These are phyloP conservation scores for Lamellibrachia luymesi DNA, from an alignment of 1,140 invertebrate species.

Conservation along the genomic window DNA sequence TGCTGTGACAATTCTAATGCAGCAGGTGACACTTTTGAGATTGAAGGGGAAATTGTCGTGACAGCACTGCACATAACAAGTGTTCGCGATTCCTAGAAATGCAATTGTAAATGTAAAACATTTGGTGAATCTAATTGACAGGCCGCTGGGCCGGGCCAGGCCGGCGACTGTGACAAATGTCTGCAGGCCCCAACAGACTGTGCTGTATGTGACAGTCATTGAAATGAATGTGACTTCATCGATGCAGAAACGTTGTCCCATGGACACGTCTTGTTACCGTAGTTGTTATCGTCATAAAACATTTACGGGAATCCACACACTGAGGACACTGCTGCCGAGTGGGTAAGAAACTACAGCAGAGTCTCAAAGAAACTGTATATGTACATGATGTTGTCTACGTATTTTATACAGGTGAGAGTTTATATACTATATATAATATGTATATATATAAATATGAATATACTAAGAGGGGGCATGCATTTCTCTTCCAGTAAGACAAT, in stretches of 20 bases:
- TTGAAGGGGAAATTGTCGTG: background rate
- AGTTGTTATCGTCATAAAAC: background rate
- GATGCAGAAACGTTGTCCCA: background rate
- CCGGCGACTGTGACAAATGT: background rate
- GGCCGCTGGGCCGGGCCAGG: background rate
- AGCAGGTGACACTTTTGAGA: background rate
- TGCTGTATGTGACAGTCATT: background rate
- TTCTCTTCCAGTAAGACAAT: background rate
- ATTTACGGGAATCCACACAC: background rate
- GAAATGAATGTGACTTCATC: too few species aligned
- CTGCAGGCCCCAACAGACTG: background rate
- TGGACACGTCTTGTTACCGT: background rate
- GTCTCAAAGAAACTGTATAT: background rate
- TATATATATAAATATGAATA: background rate
- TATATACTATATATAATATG: background rate
- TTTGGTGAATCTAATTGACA: background rate
- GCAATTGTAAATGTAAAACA: background rate
- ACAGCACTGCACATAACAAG: background rate
- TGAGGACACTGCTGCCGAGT: background rate
- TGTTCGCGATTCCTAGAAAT: background rate
- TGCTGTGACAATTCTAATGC: background rate
- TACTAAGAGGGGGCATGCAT: too few species aligned
- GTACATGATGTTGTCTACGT: background rate
- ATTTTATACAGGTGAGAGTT: background rate
- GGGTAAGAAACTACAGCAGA: background rate